Conservation (phyloP, 2,113 vertebrate genomes). For the Hydropotes inermis region DNA sequence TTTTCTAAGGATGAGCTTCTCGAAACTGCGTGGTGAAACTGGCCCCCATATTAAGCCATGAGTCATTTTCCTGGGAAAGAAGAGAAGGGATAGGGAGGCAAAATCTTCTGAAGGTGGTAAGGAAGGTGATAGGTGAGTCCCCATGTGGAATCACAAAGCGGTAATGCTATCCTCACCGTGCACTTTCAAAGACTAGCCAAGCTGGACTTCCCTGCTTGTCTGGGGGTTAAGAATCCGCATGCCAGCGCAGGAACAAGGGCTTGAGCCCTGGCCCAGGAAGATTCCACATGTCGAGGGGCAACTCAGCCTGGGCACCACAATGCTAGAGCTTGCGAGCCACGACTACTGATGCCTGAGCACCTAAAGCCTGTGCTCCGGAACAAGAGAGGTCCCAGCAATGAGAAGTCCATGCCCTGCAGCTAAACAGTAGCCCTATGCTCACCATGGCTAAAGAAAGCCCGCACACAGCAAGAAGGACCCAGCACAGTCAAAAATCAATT, state of each 20-base stretch:
- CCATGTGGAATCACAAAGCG: background rate
- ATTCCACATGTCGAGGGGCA: background rate
- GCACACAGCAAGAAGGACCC: background rate
- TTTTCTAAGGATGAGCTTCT: background rate
- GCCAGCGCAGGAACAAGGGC: background rate
- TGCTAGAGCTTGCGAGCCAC: background rate
- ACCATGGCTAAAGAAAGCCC: background rate
- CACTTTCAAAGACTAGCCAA: no score
- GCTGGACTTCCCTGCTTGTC: no score
- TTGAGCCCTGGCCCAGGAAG: background rate
- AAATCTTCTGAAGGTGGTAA: background rate
- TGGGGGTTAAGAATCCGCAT: background rate
- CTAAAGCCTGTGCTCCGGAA: background rate
- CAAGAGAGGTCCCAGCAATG: rapidly evolving
- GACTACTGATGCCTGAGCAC: background rate
- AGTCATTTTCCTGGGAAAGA: background rate
- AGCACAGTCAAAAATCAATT: background rate
- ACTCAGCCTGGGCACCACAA: background rate
- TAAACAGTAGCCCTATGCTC: background rate
- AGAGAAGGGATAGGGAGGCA: background rate
- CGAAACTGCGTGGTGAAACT: background rate
- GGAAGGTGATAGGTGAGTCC: background rate
- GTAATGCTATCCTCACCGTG: no score
- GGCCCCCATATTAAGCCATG: background rate
- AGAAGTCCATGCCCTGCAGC: background rate